Evolutionary conservation across 1,140 invertebrate species (phyloP), one percentile per base, ranked within the genome.

Genomic region (Lucilia sericata): DNA sequence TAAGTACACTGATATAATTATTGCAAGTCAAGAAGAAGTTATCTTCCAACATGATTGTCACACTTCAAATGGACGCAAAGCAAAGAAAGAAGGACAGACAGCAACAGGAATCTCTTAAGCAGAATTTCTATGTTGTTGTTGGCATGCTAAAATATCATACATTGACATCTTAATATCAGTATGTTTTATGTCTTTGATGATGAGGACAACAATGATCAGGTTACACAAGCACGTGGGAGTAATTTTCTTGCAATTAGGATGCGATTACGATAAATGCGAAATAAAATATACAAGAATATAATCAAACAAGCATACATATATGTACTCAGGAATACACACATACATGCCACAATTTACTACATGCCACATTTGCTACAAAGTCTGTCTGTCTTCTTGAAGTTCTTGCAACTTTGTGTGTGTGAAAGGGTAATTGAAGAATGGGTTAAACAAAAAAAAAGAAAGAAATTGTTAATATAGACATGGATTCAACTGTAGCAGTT

Each of bases 241-340:
- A 90, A 90, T 90, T 90, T 90, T 90, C 86, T 88, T 88, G 88
- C 89, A 89, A 90, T 90, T 90, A 90, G 89, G 89, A 90, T 90
- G 88, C 89, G 89, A 90, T 90, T 90, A 90, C 89, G 87, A 88
- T 90, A 90, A 70, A 70, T 19, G 65, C 65, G 65, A 70, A 70
- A 70, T 70, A 70, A 70, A 70, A 70, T 60, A 60, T 14, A 17
- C 55, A 17, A 60, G 14, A 17, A 60, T 60, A 60, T n/a, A 17
- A 60, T n/a, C 14, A 60, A n/a, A 60, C 21, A 21, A 7, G 25
- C 65, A 70, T 19, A 5, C 7, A 30, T 30, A 30, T 3, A n/a
- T n/a, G n/a, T n/a, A 30, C 25, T 2, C 25, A 30, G 3, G 25
- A 30, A 30, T 30, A 30, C 25, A 30, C 3, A 30, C 25, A 30